phyloP scores from a whole-genome alignment of 2,113 vertebrate genomes.

The Tapirus terrestris region DNA sequence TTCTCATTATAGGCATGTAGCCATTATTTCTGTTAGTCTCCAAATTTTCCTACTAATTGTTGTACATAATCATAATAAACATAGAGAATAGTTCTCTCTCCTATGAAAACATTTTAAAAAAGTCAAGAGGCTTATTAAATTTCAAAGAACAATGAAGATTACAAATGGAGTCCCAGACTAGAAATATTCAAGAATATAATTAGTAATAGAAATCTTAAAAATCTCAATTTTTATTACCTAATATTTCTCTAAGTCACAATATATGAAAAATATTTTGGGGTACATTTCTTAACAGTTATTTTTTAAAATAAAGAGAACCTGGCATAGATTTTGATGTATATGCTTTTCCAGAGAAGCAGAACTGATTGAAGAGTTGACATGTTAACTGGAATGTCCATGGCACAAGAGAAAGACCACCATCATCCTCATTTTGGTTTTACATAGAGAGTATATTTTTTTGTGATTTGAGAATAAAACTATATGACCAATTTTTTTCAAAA shows the following conservation, averaged over 20 bases:
- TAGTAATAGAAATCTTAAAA: background rate
- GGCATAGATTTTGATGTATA: background rate
- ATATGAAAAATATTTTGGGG: background rate
- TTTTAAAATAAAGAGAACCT: background rate
- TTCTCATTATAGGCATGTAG: background rate
- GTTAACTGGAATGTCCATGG: background rate
- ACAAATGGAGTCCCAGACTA: background rate
- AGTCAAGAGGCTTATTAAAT: background rate
- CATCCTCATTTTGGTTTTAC: background rate
- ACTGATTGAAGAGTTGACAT: background rate
- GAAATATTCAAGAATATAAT: background rate
- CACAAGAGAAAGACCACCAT: background rate
- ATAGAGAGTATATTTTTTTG: background rate
- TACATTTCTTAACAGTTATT: background rate
- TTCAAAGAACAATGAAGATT: conserved; percentile 18
- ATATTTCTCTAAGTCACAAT: background rate
- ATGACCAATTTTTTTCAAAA: background rate
- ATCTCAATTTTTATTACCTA: background rate
- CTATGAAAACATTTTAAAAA: background rate
- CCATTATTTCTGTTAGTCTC: background rate
- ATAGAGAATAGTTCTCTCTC: background rate
- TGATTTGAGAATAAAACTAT: background rate
- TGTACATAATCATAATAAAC: background rate
- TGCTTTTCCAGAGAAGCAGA: conserved; percentile 8
- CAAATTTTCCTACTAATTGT: background rate